Base-by-base conservation (phyloP, 1,140 invertebrate genomes). In the Eumaeus atala region DNA sequence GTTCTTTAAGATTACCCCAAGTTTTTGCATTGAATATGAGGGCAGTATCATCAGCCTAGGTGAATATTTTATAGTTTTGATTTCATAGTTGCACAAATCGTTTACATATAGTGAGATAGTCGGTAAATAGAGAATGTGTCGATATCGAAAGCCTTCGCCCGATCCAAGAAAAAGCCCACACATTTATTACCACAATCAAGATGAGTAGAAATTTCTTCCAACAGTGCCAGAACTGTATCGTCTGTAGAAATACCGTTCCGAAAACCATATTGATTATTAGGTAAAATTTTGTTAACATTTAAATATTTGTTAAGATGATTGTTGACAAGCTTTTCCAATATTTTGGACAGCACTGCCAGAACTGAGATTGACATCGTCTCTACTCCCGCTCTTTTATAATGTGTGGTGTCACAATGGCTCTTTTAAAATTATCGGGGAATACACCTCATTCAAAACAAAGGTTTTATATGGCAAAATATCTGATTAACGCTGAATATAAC, bases 1-100 rank as follows among this genome's bases (percentile, higher is more conserved):
- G 3, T 38, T 38, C 37, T 9, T n/a, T 38, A 3, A 38, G 12
- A 2, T 38, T 9, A n/a, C 9, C 37, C 64, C n/a, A 59, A n/a
- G 50, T 35, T n/a, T 58, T 47, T 9, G 60, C 64, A 40, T 58
- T 49, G 44, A 66, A 66, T 9, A 66, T 40, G 35, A 66, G 16
- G n/a, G 64, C 60, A 11, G 64, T 66, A 12, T 66, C 58, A 35
- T 66, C 60, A 21, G 54, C 63, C 37, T 58, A 66, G 9, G 63
- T 52, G 16, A 48, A 57, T 12, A 64, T 61, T 58, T 65, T 61
- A 17, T 52, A 56, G 11, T 65, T 61, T 48, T 50, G 16, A 28
- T 9, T 7, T 55, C 47, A 18, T 48, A 36, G 12, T 61, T 56
- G 34, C 56, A 56, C 5, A 65, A 40, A 28, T 61, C 56, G 17